These are phyloP conservation scores for Hucho hucho DNA, from an alignment of 2,113 vertebrate genomes.

Conservation along the genomic window DNA sequence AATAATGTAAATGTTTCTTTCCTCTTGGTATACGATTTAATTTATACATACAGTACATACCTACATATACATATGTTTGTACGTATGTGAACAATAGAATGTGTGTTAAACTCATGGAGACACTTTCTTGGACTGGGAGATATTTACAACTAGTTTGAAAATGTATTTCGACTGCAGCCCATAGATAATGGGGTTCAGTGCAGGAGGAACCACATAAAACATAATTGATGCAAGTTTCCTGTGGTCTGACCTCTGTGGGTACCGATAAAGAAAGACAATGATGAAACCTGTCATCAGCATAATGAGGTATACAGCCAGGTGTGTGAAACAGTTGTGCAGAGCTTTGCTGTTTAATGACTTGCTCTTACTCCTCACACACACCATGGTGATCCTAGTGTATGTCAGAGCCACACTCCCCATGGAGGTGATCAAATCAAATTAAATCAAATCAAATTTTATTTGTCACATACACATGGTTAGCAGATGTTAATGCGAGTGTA, in stretches of 20 bases:
- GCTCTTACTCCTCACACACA: slow-evolving; percentile 39
- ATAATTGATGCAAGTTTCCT: slow-evolving; percentile 29
- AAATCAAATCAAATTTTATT: no score
- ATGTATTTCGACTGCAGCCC: slow-evolving; percentile 38
- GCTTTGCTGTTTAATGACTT: slow-evolving; percentile 43
- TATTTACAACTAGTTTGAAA: not conserved
- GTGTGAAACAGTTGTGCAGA: slow-evolving; percentile 43
- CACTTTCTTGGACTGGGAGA: slow-evolving; percentile 6
- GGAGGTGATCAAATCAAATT: no score
- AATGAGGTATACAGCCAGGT: slow-evolving; percentile 36
- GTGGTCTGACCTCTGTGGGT: slow-evolving; percentile 8
- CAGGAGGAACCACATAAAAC: slow-evolving; percentile 31
- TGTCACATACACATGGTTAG: no score
- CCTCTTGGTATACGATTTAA: no score
- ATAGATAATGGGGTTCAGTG: slow-evolving; percentile 42
- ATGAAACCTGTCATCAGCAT: slow-evolving; percentile 26
- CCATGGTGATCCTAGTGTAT: slow-evolving; percentile 31
- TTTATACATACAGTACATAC: no score
- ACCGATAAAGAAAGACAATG: slow-evolving; percentile 26
- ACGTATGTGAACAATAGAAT: no score
- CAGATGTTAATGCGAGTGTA: no score
- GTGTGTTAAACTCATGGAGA: not conserved
- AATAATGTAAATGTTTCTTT: no score
- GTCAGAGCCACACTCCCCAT: slow-evolving; percentile 28
- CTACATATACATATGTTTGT: no score